Base-by-base conservation (phyloP, 2,888 invertebrate species). In the Tuta absoluta region DNA sequence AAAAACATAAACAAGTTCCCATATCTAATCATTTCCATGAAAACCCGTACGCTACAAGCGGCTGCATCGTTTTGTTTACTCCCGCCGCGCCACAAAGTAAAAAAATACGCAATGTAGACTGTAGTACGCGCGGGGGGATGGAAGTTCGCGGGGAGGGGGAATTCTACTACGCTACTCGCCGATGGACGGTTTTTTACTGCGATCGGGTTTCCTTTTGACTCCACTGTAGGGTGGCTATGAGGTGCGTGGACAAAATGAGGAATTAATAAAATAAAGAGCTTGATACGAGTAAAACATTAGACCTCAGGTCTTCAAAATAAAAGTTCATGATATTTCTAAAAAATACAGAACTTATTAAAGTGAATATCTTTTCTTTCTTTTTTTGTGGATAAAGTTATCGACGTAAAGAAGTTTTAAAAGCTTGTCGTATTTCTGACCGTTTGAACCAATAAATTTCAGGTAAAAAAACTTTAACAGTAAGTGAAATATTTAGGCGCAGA, bases 201-300 rank as follows among this genome's bases (percentile, higher is more conserved):
- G 77, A 78, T 84, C 86, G 85, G 83, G 85, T 85, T 86, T 82
- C 86, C 86, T 86, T 85, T 85, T 79, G 83, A 80, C 82, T 81
- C 24, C 49, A 37, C 14, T 37, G 45, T 59, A 64, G 59, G 49
- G 64, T 49, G 33, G 24, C 56, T 28, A 56, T 33, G 28, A 4
- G 12, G 4, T 51, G 23, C 14, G 14, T 4, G 11, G 56, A 56
- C 33, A 33, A 12, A 12, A 2, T 12, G 56, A 28, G 11, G n/a
- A n/a, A n/a, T 4, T 17, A n/a, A 49, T 19, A 21, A 19, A 3
- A 41, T 41, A 14, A 14, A 41, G 41, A 41, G 41, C 14, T 41
- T 41, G n/a, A 41, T 41, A n/a, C 12, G 8, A 5, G 8, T 8
- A 2, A 11, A 8, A 38, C 1, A 11, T 38, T 38, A 5, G 4